phyloP scores from a whole-genome alignment of 2,113 vertebrate species.

The Hippopotamus amphibius region DNA sequence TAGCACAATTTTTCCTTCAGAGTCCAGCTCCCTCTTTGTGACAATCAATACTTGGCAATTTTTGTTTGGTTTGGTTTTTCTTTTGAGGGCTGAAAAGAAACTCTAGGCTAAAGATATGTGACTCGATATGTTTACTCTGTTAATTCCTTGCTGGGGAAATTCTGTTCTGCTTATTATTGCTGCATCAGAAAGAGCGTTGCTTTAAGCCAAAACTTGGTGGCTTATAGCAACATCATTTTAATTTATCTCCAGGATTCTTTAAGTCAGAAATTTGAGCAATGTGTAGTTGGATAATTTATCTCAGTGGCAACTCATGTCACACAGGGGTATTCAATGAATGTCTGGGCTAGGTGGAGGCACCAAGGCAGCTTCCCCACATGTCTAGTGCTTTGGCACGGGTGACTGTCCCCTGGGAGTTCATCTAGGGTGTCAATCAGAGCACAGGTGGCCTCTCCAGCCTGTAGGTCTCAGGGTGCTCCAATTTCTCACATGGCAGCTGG shows the following conservation, averaged over 20 bases:
- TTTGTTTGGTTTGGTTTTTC: neutral
- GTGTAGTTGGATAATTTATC: neutral
- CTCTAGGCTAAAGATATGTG: neutral
- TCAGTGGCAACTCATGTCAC: neutral
- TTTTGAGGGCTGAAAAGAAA: neutral
- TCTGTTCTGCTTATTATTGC: neutral
- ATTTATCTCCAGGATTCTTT: neutral
- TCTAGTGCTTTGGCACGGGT: neutral
- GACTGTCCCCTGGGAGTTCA: neutral
- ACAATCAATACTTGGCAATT: neutral
- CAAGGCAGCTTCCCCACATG: neutral
- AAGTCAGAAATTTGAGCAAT: neutral
- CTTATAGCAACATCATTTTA: neutral
- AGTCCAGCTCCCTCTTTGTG: neutral
- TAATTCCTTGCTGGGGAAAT: neutral
- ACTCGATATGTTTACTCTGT: neutral
- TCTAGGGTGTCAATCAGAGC: too few relatives aligned
- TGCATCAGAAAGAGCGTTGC: neutral
- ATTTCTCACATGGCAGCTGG: neutral
- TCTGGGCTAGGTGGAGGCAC: neutral
- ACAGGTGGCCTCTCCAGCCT: neutral
- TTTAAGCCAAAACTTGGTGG: neutral
- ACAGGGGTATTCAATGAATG: neutral
- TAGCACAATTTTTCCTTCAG: neutral
- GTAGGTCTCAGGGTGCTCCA: accelerated